Conservation (phyloP, 23 tunicate genomes). For the Oikopleura albicans region DNA sequence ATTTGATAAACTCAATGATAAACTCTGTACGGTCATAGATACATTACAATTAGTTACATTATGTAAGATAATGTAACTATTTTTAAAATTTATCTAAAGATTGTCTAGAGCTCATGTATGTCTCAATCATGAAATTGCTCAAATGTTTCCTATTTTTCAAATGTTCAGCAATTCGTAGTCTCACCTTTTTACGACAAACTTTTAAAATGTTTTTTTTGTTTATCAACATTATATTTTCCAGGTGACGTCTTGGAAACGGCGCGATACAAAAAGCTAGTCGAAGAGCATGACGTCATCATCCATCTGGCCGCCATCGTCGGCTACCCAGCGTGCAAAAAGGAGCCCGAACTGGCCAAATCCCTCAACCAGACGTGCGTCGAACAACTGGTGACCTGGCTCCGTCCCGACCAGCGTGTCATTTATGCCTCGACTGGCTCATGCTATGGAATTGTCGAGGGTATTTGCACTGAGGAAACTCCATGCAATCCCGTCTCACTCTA, state of each 20-base stretch:
- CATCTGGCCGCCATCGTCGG: slow-evolving; percentile 96
- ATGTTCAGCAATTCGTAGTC: no score
- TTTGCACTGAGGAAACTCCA: slow-evolving; percentile 88
- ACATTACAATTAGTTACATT: no score
- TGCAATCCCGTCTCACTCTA: slow-evolving; percentile 81
- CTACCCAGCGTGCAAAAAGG: slow-evolving; percentile 76
- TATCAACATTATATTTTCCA: neutral
- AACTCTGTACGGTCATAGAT: no score
- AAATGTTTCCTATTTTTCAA: no score
- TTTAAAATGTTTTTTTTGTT: neutral
- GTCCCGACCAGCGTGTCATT: slow-evolving; percentile 35
- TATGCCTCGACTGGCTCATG: slow-evolving; percentile 81
- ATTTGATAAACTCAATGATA: no score
- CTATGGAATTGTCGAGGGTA: slow-evolving; percentile 25
- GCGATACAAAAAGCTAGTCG: neutral
- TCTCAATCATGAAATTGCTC: no score
- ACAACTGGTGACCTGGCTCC: slow-evolving; percentile 31
- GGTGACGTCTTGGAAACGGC: slow-evolving; percentile 8
- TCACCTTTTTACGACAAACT: no score
- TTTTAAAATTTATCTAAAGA: no score
- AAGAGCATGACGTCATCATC: slow-evolving; percentile 52
- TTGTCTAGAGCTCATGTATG: no score
- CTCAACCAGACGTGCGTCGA: slow-evolving; percentile 56
- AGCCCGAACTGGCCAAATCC: slow-evolving; percentile 56
- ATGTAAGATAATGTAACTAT: no score